Evolutionary conservation across 2,797 vertebrate species (phyloP), one percentile per base, ranked within the genome.

Genomic region (Labroides dimidiatus): DNA sequence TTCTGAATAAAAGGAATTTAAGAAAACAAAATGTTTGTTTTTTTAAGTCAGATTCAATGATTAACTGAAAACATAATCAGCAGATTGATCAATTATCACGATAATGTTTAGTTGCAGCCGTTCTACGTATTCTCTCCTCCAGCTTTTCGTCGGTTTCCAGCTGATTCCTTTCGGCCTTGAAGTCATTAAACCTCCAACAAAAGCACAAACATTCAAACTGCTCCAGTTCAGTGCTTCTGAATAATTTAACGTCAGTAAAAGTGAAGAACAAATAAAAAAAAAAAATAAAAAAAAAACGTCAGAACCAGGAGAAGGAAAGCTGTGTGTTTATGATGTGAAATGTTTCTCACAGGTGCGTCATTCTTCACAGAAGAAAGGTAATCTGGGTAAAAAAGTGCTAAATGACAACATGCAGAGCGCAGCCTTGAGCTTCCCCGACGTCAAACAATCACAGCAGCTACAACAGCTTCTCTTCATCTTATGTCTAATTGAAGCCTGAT

Each of bases 81-180:
- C n/a, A n/a, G n/a, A n/a, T n/a, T n/a, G n/a, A n/a, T n/a, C n/a
- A n/a, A n/a, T n/a, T n/a, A n/a, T n/a, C n/a, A n/a, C n/a, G n/a
- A n/a, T n/a, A n/a, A n/a, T n/a, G n/a, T n/a, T n/a, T n/a, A n/a
- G n/a, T n/a, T n/a, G n/a, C n/a, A n/a, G n/a, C n/a, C n/a, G n/a
- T n/a, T n/a, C n/a, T 43, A 20, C 23, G 17, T 27, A 41, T 19
- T 6, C 4, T 72, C 9, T 41, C 4, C 52, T 49, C 1, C 39
- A 42, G 9, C 33, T 65, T 39, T 64, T 67, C 27, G 42, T 7
- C 30, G 8, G 30, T 33, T 33, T 33, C 30, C 4, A 33, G 41
- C 4, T 51, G 14, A 77, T 57, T 23, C 39, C 57, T 21, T 82
- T 78, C 71, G 52, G 36, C 48, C 49, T 67, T 47, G 61, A 64